Evolutionary conservation across 2,113 vertebrate species (phyloP).

Genomic region (Rutilus rutilus): DNA sequence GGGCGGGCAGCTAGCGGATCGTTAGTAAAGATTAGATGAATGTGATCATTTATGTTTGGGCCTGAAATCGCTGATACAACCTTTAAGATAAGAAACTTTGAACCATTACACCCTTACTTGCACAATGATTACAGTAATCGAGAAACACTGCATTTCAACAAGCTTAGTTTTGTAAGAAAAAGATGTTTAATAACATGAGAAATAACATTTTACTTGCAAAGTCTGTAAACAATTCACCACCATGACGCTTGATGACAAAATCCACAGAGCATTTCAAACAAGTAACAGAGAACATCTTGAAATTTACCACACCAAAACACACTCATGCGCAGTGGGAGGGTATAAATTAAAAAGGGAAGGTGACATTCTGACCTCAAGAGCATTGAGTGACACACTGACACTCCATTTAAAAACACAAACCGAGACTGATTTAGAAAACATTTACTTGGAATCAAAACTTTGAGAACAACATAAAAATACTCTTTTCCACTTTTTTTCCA

Average conservation of each 20-base stretch:
- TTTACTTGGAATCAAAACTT: slow-evolving; percentile 58
- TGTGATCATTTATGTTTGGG: too few species aligned
- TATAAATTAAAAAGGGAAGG: slow-evolving; percentile 45
- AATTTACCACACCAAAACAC: slow-evolving; percentile 72
- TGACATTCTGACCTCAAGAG: slow-evolving; percentile 60
- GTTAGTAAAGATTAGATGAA: too few species aligned
- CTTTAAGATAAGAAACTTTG: not conserved
- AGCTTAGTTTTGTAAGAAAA: slow-evolving; percentile 61
- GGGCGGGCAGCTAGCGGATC: too few species aligned
- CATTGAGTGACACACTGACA: slow-evolving; percentile 70
- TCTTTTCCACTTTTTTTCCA: slow-evolving; percentile 58
- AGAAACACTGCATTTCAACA: not conserved
- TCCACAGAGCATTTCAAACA: slow-evolving; percentile 75
- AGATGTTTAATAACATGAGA: slow-evolving; percentile 75
- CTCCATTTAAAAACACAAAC: slow-evolving; percentile 69
- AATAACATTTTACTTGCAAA: slow-evolving; percentile 73
- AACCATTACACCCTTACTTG: not conserved
- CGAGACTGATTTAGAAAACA: slow-evolving; percentile 71
- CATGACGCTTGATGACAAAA: slow-evolving; percentile 78
- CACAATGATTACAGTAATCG: not conserved
- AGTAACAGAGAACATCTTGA: slow-evolving; percentile 61
- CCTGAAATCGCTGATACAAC: too few species aligned
- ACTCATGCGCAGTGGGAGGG: slow-evolving; percentile 84
- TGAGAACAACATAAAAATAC: slow-evolving; percentile 66
- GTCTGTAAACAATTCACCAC: slow-evolving; percentile 82